These are phyloP conservation scores for Apoderus coryli DNA, from an alignment of 2,888 invertebrate species.

Conservation along the genomic window DNA sequence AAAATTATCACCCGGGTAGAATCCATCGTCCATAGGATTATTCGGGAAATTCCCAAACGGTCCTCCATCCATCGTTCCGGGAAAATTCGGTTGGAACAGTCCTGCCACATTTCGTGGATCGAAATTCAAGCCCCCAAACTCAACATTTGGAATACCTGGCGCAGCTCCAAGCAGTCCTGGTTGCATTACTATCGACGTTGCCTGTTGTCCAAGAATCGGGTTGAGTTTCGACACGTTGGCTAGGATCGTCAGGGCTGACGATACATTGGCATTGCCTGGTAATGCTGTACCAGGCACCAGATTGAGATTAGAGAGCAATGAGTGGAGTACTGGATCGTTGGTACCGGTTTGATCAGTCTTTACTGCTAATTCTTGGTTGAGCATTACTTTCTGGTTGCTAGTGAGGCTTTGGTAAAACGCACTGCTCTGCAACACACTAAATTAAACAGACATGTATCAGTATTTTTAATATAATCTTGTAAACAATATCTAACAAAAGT, in stretches of 20 bases:
- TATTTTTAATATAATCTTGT: too few relatives aligned
- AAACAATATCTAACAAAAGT: too few relatives aligned
- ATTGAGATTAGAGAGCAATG: slow-evolving; percentile 47
- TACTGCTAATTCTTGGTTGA: slow-evolving; percentile 51
- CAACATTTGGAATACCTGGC: slow-evolving; percentile 32
- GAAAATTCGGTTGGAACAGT: too few relatives aligned
- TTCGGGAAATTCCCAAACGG: slow-evolving; percentile 24
- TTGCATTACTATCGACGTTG: slow-evolving; percentile 30
- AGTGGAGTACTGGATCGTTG: slow-evolving; percentile 44
- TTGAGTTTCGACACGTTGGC: slow-evolving; percentile 29
- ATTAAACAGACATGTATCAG: too few relatives aligned
- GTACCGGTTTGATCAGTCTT: slow-evolving; percentile 37
- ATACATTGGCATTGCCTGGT: slow-evolving; percentile 29
- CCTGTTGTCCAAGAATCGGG: slow-evolving; percentile 34
- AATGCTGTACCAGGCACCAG: slow-evolving; percentile 24
- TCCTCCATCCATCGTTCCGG: too few relatives aligned
- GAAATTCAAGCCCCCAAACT: slow-evolving; percentile 30
- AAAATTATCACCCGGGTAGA: slow-evolving; percentile 12
- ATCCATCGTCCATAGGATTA: slow-evolving; percentile 20
- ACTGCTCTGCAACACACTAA: slow-evolving; percentile 50
- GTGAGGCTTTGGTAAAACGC: slow-evolving; percentile 57
- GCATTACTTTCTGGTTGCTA: slow-evolving; percentile 55
- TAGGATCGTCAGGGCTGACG: slow-evolving; percentile 33
- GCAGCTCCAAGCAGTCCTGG: slow-evolving; percentile 38
- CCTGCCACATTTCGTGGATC: too few relatives aligned